phyloP scores from a whole-genome alignment of 35 echinoderm and acorn worm genomes.

The Ophioderma brevispina region DNA sequence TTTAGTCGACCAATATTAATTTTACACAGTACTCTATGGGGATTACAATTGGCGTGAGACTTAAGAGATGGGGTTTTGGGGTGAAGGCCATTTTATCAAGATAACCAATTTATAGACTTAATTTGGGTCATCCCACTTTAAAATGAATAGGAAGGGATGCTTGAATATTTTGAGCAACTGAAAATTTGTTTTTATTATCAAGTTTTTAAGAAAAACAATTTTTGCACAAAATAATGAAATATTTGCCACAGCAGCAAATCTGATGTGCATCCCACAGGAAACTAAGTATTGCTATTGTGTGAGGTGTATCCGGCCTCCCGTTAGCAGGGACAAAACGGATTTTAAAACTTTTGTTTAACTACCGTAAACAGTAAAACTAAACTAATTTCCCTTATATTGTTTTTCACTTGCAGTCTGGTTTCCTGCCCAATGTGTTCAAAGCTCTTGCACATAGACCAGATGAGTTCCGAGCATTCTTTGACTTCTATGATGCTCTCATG shows the following conservation, averaged over 20 bases:
- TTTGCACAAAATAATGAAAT: neutral
- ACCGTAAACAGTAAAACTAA: neutral
- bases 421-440: slow-evolving; percentile 97
- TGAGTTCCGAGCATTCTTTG: slow-evolving; percentile 94
- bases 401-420: slow-evolving; percentile 69
- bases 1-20: no score
- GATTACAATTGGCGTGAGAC: no score
- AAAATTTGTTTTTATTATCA: no score
- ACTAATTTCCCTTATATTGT: neutral
- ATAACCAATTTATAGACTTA: no score
- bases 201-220: neutral
- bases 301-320: neutral
- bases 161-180: no score
- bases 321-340: neutral
- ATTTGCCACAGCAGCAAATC: neutral
- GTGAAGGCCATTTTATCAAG: no score
- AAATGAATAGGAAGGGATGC: no score
- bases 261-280: no score
- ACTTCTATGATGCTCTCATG: slow-evolving; percentile 86
- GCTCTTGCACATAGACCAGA: slow-evolving; percentile 77
- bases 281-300: neutral
- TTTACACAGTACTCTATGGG: no score
- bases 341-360: no score
- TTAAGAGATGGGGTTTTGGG: no score
- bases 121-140: no score